Evolutionary conservation across 2,888 invertebrate species (phyloP).

Genomic region (Eupithecia centaureata): DNA sequence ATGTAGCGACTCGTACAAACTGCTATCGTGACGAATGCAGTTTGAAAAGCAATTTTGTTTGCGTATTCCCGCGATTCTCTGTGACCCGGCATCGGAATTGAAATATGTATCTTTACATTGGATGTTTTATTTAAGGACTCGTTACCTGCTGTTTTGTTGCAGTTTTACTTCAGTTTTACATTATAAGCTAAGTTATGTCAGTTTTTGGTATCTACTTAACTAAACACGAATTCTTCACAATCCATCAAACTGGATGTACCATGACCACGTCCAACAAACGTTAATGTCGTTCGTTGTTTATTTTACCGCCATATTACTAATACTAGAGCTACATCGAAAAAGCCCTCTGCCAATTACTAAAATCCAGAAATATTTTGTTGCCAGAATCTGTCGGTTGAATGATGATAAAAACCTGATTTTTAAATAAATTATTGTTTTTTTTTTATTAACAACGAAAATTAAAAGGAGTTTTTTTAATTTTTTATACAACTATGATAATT

Average conservation of each 20-base stretch:
- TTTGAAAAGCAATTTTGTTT: conserved; percentile 53
- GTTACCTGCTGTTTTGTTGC: neutral
- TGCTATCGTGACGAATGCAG: conserved; percentile 39
- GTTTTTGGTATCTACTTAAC: neutral
- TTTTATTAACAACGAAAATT: too few relatives aligned
- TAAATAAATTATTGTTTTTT: too few relatives aligned
- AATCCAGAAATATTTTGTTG: neutral
- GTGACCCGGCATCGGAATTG: conserved; percentile 35
- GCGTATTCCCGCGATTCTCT: conserved; percentile 43
- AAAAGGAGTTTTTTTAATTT: too few relatives aligned
- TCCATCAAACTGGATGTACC: neutral
- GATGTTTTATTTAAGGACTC: conserved; percentile 1
- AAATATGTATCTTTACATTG: conserved; percentile 4
- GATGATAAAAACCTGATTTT: too few relatives aligned
- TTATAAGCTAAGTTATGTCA: neutral
- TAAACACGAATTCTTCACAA: neutral
- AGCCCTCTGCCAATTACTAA: neutral
- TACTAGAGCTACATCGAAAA: neutral
- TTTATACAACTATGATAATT: too few relatives aligned
- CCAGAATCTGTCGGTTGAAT: too few relatives aligned
- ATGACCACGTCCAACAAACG: neutral
- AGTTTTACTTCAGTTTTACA: neutral
- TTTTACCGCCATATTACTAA: too few relatives aligned
- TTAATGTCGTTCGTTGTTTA: neutral
- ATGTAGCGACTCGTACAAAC: conserved; percentile 2